Percentiles rank a stretch among this genome's conserved stretches.
phyloP scores from a whole-genome alignment of 2,113 vertebrate genomes.

The Agelaius phoeniceus region DNA sequence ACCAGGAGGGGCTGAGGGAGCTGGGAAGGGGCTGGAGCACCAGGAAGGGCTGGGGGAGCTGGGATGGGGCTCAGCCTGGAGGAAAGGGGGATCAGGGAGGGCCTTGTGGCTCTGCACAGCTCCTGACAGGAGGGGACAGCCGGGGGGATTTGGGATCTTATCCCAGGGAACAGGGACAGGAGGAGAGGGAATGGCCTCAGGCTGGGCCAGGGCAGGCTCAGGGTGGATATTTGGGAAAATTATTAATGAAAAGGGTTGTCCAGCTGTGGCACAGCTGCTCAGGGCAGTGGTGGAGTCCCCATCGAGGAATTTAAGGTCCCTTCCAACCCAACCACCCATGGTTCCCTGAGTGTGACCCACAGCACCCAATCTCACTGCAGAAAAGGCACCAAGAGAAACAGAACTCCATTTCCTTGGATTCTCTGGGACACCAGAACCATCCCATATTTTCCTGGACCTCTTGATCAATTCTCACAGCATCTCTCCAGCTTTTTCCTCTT shows the following conservation, averaged over 20 bases:
- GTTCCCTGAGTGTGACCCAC: neutral
- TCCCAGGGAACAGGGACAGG: neutral
- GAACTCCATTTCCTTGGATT: neutral
- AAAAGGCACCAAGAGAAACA: neutral
- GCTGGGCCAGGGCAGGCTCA: neutral
- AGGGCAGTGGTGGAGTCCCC: neutral
- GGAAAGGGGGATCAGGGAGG: neutral
- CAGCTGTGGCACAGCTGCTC: neutral
- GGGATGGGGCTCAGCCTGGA: neutral
- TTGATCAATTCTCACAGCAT: neutral
- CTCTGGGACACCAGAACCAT: neutral
- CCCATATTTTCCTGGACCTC: neutral
- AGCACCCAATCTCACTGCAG: rapidly evolving
- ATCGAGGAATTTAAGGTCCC: neutral
- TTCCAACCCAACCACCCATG: neutral
- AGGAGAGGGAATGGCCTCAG: neutral
- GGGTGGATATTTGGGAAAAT: neutral
- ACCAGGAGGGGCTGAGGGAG: neutral
- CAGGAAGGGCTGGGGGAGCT: too few relatives aligned
- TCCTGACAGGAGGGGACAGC: neutral
- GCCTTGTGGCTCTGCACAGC: neutral
- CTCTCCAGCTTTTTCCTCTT: neutral
- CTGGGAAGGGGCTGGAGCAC: neutral
- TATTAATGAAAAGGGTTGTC: neutral
- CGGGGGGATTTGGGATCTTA: rapidly evolving